phyloP scores from a whole-genome alignment of 1,140 invertebrate genomes.

The Drosophila suzukii region DNA sequence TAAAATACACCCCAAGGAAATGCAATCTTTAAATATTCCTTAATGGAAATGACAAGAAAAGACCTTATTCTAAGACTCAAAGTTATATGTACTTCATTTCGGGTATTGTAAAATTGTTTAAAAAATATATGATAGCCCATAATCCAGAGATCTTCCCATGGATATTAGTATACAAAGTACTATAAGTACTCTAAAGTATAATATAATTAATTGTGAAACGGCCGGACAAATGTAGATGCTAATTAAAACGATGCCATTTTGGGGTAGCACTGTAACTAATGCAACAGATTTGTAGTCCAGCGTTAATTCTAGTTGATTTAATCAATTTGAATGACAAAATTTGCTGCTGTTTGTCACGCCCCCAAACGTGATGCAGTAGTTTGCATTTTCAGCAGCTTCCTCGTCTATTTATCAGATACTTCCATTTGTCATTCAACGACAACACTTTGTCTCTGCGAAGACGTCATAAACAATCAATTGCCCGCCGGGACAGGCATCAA shows the following conservation, averaged over 20 bases:
- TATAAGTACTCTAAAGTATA: too few relatives aligned
- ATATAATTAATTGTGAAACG: slow-evolving; percentile 1
- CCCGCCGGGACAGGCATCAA: slow-evolving; percentile 27
- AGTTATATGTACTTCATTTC: background rate
- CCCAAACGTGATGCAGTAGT: slow-evolving; percentile 20
- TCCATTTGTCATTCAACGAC: slow-evolving; percentile 19
- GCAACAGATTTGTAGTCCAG: slow-evolving; percentile 30
- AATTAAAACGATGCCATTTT: slow-evolving; percentile 35
- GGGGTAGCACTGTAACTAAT: slow-evolving; percentile 2
- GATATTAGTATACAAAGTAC: background rate
- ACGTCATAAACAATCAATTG: slow-evolving; percentile 44
- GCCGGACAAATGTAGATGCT: background rate
- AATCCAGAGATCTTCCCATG: background rate
- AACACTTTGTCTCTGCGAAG: slow-evolving; percentile 17
- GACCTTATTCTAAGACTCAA: too few relatives aligned
- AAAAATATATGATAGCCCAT: too few relatives aligned
- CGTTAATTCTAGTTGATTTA: slow-evolving; percentile 30
- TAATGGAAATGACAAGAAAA: too few relatives aligned
- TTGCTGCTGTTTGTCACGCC: slow-evolving; percentile 21
- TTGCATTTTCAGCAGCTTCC: background rate
- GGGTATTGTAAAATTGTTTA: too few relatives aligned
- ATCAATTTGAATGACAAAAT: slow-evolving; percentile 49
- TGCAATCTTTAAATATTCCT: too few relatives aligned
- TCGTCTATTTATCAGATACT: slow-evolving; percentile 6
- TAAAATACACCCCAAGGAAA: too few relatives aligned